Conservation (phyloP, 2,888 invertebrate genomes). For the Sarcophaga caerulescens region DNA sequence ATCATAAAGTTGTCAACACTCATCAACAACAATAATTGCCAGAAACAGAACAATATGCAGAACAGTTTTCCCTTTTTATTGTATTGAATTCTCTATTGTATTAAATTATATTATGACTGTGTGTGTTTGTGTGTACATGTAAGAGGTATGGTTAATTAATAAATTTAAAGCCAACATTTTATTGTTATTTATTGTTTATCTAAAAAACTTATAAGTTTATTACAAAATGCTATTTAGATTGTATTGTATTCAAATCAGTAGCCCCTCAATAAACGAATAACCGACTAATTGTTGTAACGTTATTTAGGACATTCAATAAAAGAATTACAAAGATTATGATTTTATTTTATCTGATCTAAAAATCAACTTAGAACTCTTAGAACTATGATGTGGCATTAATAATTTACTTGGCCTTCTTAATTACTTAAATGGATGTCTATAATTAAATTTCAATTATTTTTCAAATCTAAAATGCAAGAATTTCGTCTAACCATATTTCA, state of each 20-base stretch:
- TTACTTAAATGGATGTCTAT: too few relatives aligned
- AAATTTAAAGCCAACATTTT: slow-evolving; percentile 33
- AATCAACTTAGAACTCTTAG: too few relatives aligned
- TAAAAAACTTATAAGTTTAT: neutral
- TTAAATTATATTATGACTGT: neutral
- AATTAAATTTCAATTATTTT: too few relatives aligned
- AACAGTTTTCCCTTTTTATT: slow-evolving; percentile 28
- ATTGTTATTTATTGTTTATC: slow-evolving; percentile 14
- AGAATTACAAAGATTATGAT: too few relatives aligned
- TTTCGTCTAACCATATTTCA: neutral
- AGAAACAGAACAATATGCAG: slow-evolving; percentile 45
- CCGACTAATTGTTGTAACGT: too few relatives aligned
- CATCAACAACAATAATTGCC: slow-evolving; percentile 48
- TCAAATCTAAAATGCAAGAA: neutral
- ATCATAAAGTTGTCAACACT: slow-evolving; percentile 33
- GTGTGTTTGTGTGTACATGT: neutral
- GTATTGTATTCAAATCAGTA: neutral
- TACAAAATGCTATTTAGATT: neutral
- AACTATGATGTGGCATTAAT: too few relatives aligned
- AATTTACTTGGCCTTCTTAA: too few relatives aligned
- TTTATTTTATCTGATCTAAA: too few relatives aligned
- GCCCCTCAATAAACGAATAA: too few relatives aligned
- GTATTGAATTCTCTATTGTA: neutral
- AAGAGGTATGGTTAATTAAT: slow-evolving; percentile 34
- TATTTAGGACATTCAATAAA: too few relatives aligned